Conservation (phyloP, 2,797 vertebrate species). For the Hoplostethus atlanticus region DNA sequence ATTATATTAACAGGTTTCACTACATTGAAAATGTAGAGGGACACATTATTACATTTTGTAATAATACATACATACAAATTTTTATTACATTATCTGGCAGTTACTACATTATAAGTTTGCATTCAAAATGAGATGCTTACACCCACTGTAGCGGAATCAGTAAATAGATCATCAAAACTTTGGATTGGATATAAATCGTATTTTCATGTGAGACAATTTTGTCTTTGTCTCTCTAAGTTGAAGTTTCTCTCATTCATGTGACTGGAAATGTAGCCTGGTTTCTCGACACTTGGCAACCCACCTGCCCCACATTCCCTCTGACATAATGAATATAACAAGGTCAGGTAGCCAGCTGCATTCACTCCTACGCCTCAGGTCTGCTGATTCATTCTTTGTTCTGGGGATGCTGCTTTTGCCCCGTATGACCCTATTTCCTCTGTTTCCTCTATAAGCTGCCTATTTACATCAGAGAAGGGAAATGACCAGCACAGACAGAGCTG, state of each 20-base stretch:
- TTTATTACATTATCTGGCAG: too few species aligned
- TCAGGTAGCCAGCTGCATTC: slow-evolving; percentile 42
- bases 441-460: slow-evolving; percentile 74
- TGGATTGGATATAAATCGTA: not conserved
- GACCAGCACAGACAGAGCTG: slow-evolving; percentile 70
- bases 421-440: slow-evolving; percentile 55
- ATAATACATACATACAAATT: too few species aligned
- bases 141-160: slow-evolving; percentile 2
- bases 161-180: slow-evolving; percentile 13
- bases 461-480: slow-evolving; percentile 78
- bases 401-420: slow-evolving; percentile 37
- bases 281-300: slow-evolving; percentile 44
- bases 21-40: too few species aligned
- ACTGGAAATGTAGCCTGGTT: slow-evolving; percentile 20
- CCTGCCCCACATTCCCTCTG: slow-evolving; percentile 55
- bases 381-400: slow-evolving; percentile 68
- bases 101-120: too few species aligned
- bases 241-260: slow-evolving; percentile 5
- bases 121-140: slow-evolving; percentile 19
- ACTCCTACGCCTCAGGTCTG: slow-evolving; percentile 34
- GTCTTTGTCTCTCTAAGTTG: too few species aligned
- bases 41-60: too few species aligned
- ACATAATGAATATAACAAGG: slow-evolving; percentile 39
- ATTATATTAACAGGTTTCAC: too few species aligned
- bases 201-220: not conserved